Percentiles rank a stretch among this genome's conserved stretches.
These are phyloP conservation scores for Xyliphius kryptos DNA, from an alignment of 2,113 vertebrate species.

Conservation along the genomic window DNA sequence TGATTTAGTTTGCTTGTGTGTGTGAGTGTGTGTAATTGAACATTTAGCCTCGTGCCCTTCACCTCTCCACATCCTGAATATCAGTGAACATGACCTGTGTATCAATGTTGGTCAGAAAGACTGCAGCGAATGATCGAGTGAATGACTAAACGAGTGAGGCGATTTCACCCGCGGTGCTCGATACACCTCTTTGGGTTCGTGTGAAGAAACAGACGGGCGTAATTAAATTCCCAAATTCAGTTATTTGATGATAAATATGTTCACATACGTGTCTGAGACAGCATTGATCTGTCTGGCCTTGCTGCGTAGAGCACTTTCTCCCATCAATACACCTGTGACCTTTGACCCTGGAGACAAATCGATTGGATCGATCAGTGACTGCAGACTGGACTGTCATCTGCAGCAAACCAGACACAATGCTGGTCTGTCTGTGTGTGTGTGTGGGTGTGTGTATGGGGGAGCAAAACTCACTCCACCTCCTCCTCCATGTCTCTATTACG, in stretches of 20 bases:
- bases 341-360: conserved; percentile 82
- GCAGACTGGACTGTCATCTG: conserved; percentile 68
- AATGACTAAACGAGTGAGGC: too few relatives aligned
- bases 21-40: conserved; percentile 24
- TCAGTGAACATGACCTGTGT: conserved; percentile 36
- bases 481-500: too few relatives aligned
- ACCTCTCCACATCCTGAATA: conserved; percentile 9
- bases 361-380: conserved; percentile 76
- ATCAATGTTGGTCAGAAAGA: background rate
- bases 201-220: conserved; percentile 58
- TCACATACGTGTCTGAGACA: conserved; percentile 76
- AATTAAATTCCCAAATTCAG: conserved; percentile 53
- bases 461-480: too few relatives aligned
- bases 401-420: too few relatives aligned
- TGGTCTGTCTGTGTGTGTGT: too few relatives aligned
- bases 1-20: conserved; percentile 25
- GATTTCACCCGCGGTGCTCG: too few relatives aligned
- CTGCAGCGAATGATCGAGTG: too few relatives aligned
- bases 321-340: conserved; percentile 78
- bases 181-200: too few relatives aligned
- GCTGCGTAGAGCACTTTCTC: conserved; percentile 83
- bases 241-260: conserved; percentile 73
- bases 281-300: conserved; percentile 85
- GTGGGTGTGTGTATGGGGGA: too few relatives aligned
- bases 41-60: conserved; percentile 19